Conservation (phyloP, 1,140 invertebrate species). For the Xylocopa sonorina region DNA sequence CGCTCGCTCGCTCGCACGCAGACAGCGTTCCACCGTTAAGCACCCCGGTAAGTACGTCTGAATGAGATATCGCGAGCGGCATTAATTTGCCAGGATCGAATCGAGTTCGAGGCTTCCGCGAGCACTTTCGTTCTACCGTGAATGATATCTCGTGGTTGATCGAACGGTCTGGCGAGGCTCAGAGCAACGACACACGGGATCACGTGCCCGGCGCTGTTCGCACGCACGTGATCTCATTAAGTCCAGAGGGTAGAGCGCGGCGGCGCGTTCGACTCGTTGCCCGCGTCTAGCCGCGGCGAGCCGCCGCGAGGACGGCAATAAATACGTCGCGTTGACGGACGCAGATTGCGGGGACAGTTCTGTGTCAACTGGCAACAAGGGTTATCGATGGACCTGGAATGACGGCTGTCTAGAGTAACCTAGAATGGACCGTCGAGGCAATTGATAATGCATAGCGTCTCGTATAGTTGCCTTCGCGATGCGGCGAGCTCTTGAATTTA, state of each 20-base stretch:
- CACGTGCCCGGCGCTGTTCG: neutral
- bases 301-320: conserved; percentile 43
- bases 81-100: conserved; percentile 74
- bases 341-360: conserved; percentile 38
- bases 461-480: no score
- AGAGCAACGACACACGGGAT: conserved; percentile 24
- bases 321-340: conserved; percentile 55
- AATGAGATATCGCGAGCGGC: conserved; percentile 65
- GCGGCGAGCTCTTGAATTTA: no score
- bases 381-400: conserved; percentile 17
- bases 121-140: conserved; percentile 50
- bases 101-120: conserved; percentile 65
- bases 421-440: conserved; percentile 14
- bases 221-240: conserved; percentile 62
- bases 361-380: conserved; percentile 31
- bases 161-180: conserved; percentile 40
- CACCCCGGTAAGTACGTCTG: conserved; percentile 49
- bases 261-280: conserved; percentile 7
- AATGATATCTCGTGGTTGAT: conserved; percentile 71
- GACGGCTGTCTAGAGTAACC: neutral
- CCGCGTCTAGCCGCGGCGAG: conserved; percentile 12
- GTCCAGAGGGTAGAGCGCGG: conserved; percentile 36
- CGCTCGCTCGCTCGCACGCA: neutral
- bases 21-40: conserved; percentile 23
- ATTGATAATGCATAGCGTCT: neutral